Conservation (phyloP, 2,888 invertebrate genomes). For the Stegophylla sp. region DNA sequence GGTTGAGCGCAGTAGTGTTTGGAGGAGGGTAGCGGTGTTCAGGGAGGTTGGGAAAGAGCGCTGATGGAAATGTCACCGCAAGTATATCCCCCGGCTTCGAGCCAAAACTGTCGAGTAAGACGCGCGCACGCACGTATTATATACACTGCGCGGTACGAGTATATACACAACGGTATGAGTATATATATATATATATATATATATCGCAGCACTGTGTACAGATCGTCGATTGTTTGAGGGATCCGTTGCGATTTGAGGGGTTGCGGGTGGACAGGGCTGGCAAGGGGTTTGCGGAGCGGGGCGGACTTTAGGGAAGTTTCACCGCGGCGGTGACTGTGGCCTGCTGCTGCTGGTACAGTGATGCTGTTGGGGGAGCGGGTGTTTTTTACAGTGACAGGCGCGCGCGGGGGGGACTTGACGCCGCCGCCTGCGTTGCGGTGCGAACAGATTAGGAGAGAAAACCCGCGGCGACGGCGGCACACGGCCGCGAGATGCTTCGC, state of each 20-base stretch:
- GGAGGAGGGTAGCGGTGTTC: neutral
- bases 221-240: too few species aligned
- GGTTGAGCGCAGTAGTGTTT: too few species aligned
- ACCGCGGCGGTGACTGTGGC: too few species aligned
- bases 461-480: slow-evolving; percentile 3
- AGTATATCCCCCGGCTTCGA: neutral
- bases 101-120: neutral
- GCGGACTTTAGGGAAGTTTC: too few species aligned
- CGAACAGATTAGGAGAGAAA: slow-evolving; percentile 50
- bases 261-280: too few species aligned
- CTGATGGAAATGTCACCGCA: slow-evolving; percentile 53
- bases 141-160: too few species aligned
- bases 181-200: too few species aligned
- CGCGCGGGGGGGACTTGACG: neutral
- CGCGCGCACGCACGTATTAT: neutral
- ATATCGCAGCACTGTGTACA: too few species aligned
- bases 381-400: slow-evolving; percentile 2
- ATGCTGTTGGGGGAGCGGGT: neutral
- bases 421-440: slow-evolving; percentile 43
- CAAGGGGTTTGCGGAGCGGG: too few species aligned
- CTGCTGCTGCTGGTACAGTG: too few species aligned
- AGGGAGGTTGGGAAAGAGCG: neutral
- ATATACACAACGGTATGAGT: too few species aligned
- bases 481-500: neutral
- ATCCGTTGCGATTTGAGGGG: too few species aligned